These are phyloP conservation scores for Macropis europaea DNA, from an alignment of 2,888 invertebrate genomes.

Conservation along the genomic window DNA sequence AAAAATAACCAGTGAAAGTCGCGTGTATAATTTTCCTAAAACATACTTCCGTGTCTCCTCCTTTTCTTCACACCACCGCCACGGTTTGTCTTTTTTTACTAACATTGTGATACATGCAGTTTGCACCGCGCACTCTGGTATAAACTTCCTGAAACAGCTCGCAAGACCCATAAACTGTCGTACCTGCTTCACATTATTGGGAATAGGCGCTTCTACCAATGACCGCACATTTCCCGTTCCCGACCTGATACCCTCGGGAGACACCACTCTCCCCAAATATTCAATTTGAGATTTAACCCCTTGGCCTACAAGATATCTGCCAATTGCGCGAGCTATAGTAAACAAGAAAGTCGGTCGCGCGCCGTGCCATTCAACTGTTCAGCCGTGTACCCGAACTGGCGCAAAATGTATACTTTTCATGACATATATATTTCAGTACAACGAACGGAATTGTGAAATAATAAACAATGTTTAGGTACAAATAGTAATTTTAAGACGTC, in stretches of 20 bases:
- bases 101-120: not conserved
- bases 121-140: not conserved
- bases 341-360: slow-evolving; percentile 10
- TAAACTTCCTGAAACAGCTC: slow-evolving; percentile 13
- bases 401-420: slow-evolving; percentile 12
- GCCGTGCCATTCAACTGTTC: slow-evolving; percentile 13
- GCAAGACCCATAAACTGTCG: slow-evolving; percentile 10
- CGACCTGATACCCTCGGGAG: slow-evolving; percentile 48
- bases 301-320: slow-evolving; percentile 6
- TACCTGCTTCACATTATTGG: not conserved
- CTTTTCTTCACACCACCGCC: not conserved
- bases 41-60: not conserved
- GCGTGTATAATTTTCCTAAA: not conserved
- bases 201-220: not conserved
- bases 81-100: not conserved
- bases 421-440: slow-evolving; percentile 5
- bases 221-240: not conserved
- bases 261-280: slow-evolving; percentile 66
- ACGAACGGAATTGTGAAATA: slow-evolving; percentile 16
- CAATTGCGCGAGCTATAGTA: not conserved
- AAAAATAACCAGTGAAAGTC: not conserved
- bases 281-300: slow-evolving; percentile 36
- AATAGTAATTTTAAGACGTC: slow-evolving; percentile 21
- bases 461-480: slow-evolving; percentile 33
- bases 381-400: slow-evolving; percentile 6